Evolutionary conservation across 2,797 vertebrate species (phyloP).

Genomic region (Poecilia wingei): DNA sequence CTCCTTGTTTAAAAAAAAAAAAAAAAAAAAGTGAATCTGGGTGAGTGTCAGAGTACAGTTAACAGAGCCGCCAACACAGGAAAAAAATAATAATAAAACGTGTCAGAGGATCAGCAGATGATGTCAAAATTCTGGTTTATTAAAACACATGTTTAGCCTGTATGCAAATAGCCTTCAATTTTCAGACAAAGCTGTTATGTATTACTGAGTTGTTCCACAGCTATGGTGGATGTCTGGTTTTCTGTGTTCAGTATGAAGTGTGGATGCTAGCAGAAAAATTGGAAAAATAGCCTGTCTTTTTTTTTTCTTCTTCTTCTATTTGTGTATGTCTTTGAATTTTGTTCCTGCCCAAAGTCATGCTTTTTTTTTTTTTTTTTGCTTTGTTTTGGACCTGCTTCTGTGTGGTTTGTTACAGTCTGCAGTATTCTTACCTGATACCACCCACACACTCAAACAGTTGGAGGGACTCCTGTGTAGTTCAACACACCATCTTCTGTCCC

Average conservation of each 20-base stretch:
- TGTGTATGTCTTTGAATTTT: conserved; percentile 11
- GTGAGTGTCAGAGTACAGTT: conserved; percentile 43
- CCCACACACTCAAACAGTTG: conserved; percentile 61
- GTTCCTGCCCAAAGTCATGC: background rate
- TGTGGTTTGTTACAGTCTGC: conserved; percentile 73
- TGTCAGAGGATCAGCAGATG: conserved; percentile 29
- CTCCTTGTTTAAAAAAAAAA: conserved; percentile 23
- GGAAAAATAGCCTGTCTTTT: conserved; percentile 54
- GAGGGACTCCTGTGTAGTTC: conserved; percentile 77
- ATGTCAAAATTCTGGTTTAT: conserved; percentile 47
- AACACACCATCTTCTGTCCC: conserved; percentile 77
- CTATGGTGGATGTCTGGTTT: conserved; percentile 65
- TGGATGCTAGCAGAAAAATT: conserved; percentile 70
- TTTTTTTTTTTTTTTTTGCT: conserved; percentile 17
- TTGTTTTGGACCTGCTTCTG: conserved; percentile 40
- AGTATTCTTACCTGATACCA: conserved; percentile 67
- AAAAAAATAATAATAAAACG: background rate
- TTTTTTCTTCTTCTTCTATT: background rate
- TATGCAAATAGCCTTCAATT: conserved; percentile 35
- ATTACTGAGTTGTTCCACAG: conserved; percentile 38
- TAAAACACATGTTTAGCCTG: conserved; percentile 44
- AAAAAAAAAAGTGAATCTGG: conserved; percentile 40
- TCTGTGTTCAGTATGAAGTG: conserved; percentile 76
- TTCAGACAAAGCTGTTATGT: conserved; percentile 29
- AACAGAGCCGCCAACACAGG: conserved; percentile 40